Base-by-base conservation (phyloP, 2,113 vertebrate species). In the Pica pica region DNA sequence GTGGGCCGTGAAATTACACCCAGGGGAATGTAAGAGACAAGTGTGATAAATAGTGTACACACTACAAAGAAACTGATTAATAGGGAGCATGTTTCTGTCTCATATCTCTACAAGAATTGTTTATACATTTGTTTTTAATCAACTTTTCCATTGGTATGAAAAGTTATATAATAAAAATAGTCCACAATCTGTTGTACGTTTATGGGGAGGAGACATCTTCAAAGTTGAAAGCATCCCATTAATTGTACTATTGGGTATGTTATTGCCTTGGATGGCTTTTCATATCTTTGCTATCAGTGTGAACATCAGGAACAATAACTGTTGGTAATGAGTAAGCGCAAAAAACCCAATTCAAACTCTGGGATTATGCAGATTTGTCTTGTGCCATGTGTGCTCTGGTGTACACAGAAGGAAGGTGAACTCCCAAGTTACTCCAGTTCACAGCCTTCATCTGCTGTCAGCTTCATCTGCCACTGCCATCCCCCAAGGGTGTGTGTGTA, bases 1-100 rank as follows among this genome's bases (percentile, higher is more conserved):
- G 95, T 94, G 93, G 88, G 81, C 97, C 87, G 44, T 97, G 96
- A 97, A 98, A 97, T 98, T 96, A 90, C 82, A 95, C 89, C 90
- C 97, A 88, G 95, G 95, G 93, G 96, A 96, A 87, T 64, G 55
- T 86, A 77, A 90, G 90, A 84, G 85, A 93, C 83, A 86, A 88
- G 91, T 24, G 2, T 31, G 20, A 97, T 98, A 95, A 97, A 97
- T 96, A 24, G n/a, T 60, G 55, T 96, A 55, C 59, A 41, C 21
- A 13, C 53, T 19, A 39, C 93, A 93, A 93, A 96, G 81, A 81
- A 90, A 59, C 92, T 97, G 97, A 98, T 97, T 95, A 97, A 97
- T 94, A 87, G 78, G 83, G 77, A 87, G 76, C 31, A 31, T 83
- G 95, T 96, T 87, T 97, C 87, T 86, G 6, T 92, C 81, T 95